Evolutionary conservation across 2,113 vertebrate species (phyloP), one percentile per base, ranked within the genome.

Genomic region (Vimba vimba): DNA sequence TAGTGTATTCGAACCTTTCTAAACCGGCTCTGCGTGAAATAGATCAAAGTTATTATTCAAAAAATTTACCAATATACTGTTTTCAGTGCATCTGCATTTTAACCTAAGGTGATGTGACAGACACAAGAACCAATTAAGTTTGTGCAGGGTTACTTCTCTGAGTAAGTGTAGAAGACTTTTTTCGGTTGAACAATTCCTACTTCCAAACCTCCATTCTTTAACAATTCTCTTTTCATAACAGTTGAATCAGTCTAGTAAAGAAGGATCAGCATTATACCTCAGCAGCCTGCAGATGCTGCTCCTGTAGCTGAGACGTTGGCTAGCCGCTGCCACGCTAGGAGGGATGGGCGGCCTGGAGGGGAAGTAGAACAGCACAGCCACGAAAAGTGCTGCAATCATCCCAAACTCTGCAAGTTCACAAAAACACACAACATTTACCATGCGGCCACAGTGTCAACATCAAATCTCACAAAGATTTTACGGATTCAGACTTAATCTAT

Each of bases 291-390:
- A 97, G 90, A 99, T 97, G 91, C 97, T 99, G 91, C 94, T 97
- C 87, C 97, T 94, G 89, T 99, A 99, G 89, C 97, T 97, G 82
- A 99, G 96, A 21, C 98, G 94, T 85, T 97, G 97, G 91, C 97
- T 98, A 0, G 98, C 98, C 1, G 98, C 97, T 30, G 98, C 98
- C 83, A 99, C 96, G 0, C 98, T 99, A 86, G 98, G 98, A 76
- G 98, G 98, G 71, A 97, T 89, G 0, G 98, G 98, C 30, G 98
- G 98, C 2, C 97, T 96, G 0, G 98, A 95, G 15, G 98, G 98
- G 92, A 99, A 99, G 86, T 98, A 99, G 68, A 96, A 92, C 79
- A 99, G 86, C 0, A 97, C 94, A 2, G 96, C 96, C 0, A 91
- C 93, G 90, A 98, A 99, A 27, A 99, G 95, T 91, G 96, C 87